These are phyloP conservation scores for Hippocampus mohnikei DNA, from an alignment of 2,113 vertebrate species.

Conservation along the genomic window DNA sequence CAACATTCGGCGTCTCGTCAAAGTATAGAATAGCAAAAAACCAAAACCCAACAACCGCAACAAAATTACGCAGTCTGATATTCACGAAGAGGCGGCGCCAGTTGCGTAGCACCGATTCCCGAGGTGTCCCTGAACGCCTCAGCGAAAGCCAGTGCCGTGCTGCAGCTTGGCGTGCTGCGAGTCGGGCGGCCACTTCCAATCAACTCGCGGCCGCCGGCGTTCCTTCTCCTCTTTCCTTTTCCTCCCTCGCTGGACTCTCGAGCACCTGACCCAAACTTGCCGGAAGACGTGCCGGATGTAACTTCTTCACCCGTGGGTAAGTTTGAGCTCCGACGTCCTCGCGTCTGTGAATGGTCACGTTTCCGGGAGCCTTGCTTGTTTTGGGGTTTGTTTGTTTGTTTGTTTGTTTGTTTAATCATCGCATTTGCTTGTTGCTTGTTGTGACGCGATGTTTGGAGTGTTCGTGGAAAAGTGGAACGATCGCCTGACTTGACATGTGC, in stretches of 20 bases:
- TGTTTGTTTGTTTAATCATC: too few species aligned
- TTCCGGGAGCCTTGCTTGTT: background rate
- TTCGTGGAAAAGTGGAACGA: too few species aligned
- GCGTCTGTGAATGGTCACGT: background rate
- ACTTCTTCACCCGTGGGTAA: constrained; percentile 23
- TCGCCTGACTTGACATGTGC: too few species aligned
- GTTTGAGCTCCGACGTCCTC: constrained; percentile 6
- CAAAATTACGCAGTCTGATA: background rate
- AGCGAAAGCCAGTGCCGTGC: background rate
- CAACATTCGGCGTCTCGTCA: too few species aligned
- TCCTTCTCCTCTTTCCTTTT: background rate
- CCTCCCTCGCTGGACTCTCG: background rate
- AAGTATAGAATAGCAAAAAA: too few species aligned
- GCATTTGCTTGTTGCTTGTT: too few species aligned
- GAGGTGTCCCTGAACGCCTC: constrained; percentile 44
- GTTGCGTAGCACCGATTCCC: constrained; percentile 1
- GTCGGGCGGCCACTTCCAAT: constrained; percentile 22
- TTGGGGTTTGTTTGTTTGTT: too few species aligned
- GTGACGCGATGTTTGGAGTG: too few species aligned
- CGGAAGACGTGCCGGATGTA: background rate
- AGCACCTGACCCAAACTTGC: background rate
- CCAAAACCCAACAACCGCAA: too few species aligned
- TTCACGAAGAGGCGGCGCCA: background rate
- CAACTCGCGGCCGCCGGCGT: constrained; percentile 14
- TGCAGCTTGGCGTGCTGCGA: background rate